Conservation (phyloP, 2,888 invertebrate genomes). For the Amphipyra berbera region DNA sequence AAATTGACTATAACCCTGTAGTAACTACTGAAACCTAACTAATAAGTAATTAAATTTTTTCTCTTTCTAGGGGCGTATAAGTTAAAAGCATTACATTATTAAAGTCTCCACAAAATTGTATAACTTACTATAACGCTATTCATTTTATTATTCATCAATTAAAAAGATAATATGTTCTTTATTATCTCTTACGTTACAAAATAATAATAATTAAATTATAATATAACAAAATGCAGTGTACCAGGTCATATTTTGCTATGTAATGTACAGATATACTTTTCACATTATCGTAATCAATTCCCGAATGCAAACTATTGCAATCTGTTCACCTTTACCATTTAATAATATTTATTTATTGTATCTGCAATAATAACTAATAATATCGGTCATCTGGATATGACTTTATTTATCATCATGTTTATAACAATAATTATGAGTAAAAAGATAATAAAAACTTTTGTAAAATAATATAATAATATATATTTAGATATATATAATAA, state of each 20-base stretch:
- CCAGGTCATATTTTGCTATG: constrained; percentile 60
- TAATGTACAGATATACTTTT: constrained; percentile 64
- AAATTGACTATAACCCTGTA: constrained; percentile 85
- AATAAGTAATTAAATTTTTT: constrained; percentile 76
- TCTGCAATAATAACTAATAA: constrained; percentile 71
- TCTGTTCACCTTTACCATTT: constrained; percentile 58
- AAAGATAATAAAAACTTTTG: constrained; percentile 70
- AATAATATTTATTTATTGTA: constrained; percentile 55
- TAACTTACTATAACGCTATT: constrained; percentile 82
- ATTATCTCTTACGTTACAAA: constrained; percentile 78
- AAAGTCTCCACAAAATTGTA: constrained; percentile 86
- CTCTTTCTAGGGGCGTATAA: constrained; percentile 82
- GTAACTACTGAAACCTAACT: constrained; percentile 83
- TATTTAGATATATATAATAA: constrained; percentile 63
- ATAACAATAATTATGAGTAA: constrained; percentile 74
- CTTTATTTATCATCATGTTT: constrained; percentile 72
- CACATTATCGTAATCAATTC: constrained; percentile 79
- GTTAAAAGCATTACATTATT: constrained; percentile 84
- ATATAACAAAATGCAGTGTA: constrained; percentile 59
- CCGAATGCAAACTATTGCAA: constrained; percentile 78
- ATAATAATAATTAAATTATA: constrained; percentile 56
- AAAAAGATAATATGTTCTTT: constrained; percentile 71
- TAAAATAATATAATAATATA: constrained; percentile 68
- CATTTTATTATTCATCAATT: constrained; percentile 73
- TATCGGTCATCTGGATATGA: constrained; percentile 82